A percentile compares a stretch with the other conserved stretches of the same genome.
Conservation (phyloP, 2,113 vertebrate genomes). For the Hippopotamus amphibius region DNA sequence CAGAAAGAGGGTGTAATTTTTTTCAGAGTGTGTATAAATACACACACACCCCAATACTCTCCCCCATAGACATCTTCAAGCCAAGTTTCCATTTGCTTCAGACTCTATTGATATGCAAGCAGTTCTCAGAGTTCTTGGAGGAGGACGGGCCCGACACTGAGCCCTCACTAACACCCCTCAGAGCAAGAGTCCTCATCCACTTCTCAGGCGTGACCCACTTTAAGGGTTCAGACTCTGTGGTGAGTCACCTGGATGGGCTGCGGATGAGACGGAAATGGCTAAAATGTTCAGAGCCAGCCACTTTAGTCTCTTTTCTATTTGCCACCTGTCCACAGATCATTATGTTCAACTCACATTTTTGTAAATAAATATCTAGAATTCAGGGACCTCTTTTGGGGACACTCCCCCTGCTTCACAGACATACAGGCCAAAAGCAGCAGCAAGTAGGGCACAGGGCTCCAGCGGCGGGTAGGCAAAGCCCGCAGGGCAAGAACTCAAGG, state of each 20-base stretch:
- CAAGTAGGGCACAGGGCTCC: not conserved
- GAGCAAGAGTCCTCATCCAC: not conserved
- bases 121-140: conserved; percentile 56
- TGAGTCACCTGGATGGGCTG: not conserved
- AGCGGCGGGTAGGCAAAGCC: not conserved
- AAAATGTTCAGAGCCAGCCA: not conserved
- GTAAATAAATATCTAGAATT: conserved; percentile 45
- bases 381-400: not conserved
- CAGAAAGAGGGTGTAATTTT: conserved; percentile 52
- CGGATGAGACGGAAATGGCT: conserved; percentile 33
- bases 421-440: not conserved
- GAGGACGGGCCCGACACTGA: conserved; percentile 44
- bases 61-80: conserved; percentile 51
- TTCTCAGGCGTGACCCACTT: conserved; percentile 52
- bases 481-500: not conserved
- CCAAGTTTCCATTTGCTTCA: conserved; percentile 49
- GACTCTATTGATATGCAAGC: conserved; percentile 62
- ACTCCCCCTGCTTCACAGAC: not conserved
- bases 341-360: conserved; percentile 39
- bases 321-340: conserved; percentile 4
- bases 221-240: not conserved
- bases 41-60: conserved; percentile 19
- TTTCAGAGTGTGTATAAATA: conserved; percentile 60
- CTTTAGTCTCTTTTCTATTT: conserved; percentile 24
- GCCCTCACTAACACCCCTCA: conserved; percentile 6